Conservation (phyloP, 2,113 vertebrate genomes). For the Mirounga angustirostris region DNA sequence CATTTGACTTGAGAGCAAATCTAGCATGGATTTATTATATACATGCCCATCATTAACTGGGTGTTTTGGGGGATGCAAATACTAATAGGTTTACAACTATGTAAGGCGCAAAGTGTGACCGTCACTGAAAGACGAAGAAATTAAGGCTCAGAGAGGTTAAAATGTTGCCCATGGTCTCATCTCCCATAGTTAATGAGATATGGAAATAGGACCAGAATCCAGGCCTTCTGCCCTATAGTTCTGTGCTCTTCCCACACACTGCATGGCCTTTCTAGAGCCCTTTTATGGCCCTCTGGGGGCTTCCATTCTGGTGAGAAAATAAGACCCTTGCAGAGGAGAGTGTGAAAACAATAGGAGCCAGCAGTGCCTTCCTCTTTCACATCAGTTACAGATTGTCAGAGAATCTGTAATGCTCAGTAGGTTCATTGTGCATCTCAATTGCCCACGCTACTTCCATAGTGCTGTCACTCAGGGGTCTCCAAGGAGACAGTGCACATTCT, state of each 20-base stretch:
- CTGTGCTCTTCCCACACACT: neutral
- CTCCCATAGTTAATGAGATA: neutral
- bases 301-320: neutral
- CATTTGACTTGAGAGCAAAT: neutral
- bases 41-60: neutral
- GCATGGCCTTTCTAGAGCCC: neutral
- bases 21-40: neutral
- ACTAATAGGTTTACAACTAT: neutral
- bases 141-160: neutral
- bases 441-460: slow-evolving; percentile 47
- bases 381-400: slow-evolving; percentile 38
- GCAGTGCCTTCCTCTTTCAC: slow-evolving; percentile 19
- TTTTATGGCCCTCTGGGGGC: neutral
- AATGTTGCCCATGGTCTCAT: slow-evolving; percentile 28
- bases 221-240: neutral
- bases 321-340: neutral
- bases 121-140: slow-evolving; percentile 2
- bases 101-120: neutral
- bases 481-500: slow-evolving; percentile 64
- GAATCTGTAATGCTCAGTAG: neutral
- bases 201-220: neutral
- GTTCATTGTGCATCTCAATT: slow-evolving; percentile 39
- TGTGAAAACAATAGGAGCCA: neutral
- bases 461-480: slow-evolving; percentile 60
- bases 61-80: neutral